phyloP scores from a whole-genome alignment of 1,140 invertebrate species.

The Ceratoteleas bidentatus region DNA sequence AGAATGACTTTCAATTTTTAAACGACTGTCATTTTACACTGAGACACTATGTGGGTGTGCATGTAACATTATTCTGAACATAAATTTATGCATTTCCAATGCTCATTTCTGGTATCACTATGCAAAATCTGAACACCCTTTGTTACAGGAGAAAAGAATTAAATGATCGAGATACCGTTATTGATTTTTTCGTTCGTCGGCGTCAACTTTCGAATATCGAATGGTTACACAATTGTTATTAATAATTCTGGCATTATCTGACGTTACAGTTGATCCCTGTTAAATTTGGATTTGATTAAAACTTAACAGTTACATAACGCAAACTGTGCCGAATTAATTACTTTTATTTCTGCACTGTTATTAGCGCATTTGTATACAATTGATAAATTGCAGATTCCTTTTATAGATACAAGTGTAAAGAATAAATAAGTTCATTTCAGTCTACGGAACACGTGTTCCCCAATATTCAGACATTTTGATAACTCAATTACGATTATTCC shows the following conservation, averaged over 20 bases:
- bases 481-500: conserved; percentile 23
- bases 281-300: neutral
- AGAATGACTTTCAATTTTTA: too few relatives aligned
- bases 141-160: too few relatives aligned
- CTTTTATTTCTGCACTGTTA: conserved; percentile 26
- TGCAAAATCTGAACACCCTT: too few relatives aligned
- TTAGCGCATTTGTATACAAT: conserved; percentile 41
- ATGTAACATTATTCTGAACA: too few relatives aligned
- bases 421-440: conserved; percentile 36
- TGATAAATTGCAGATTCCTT: conserved; percentile 51
- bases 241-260: neutral
- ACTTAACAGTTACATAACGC: neutral
- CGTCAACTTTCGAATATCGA: too few relatives aligned
- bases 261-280: neutral
- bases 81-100: too few relatives aligned
- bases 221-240: neutral
- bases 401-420: conserved; percentile 54
- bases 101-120: too few relatives aligned
- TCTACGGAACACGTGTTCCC: conserved; percentile 14
- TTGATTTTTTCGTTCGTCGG: too few relatives aligned
- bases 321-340: conserved; percentile 17
- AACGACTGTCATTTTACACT: too few relatives aligned
- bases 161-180: too few relatives aligned
- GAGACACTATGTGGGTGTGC: too few relatives aligned
- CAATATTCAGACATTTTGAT: conserved; percentile 8